These are phyloP conservation scores for Silurus asotus DNA, from an alignment of 2,113 vertebrate genomes.

Conservation along the genomic window DNA sequence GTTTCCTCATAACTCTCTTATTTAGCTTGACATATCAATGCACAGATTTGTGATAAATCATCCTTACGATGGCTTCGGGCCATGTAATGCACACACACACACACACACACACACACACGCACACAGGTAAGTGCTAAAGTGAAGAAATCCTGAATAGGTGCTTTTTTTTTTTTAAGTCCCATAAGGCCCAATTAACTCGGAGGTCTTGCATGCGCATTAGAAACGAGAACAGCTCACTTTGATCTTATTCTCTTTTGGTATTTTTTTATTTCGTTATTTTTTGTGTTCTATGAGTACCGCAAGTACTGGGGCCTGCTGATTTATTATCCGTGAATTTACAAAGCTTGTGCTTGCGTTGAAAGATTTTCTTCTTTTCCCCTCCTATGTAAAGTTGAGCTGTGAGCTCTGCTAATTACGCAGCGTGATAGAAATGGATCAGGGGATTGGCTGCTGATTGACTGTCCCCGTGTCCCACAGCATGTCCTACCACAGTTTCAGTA, in stretches of 20 bases:
- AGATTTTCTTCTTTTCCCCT: constrained; percentile 15
- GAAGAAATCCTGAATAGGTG: constrained; percentile 21
- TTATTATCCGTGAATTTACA: constrained; percentile 33
- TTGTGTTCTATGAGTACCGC: neutral
- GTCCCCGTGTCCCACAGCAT: constrained; percentile 48
- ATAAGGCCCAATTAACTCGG: constrained; percentile 15
- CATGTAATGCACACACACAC: neutral
- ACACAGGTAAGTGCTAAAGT: neutral
- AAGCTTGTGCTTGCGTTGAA: constrained; percentile 57
- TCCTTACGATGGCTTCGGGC: neutral
- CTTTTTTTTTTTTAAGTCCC: constrained; percentile 4
- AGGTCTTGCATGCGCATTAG: constrained; percentile 24
- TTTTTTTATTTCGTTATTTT: constrained; percentile 5
- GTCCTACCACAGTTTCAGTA: constrained; percentile 49
- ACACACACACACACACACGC: neutral
- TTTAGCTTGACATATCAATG: constrained; percentile 7
- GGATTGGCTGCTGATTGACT: constrained; percentile 56
- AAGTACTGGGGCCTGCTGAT: constrained; percentile 60
- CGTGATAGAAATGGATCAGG: constrained; percentile 51
- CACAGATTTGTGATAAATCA: neutral
- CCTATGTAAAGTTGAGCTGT: constrained; percentile 52
- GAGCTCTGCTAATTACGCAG: constrained; percentile 37
- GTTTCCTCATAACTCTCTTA: neutral
- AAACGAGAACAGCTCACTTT: constrained; percentile 25
- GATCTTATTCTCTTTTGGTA: constrained; percentile 9